Conservation (phyloP, 1,140 invertebrate genomes). For the Frieseomelitta varia region DNA sequence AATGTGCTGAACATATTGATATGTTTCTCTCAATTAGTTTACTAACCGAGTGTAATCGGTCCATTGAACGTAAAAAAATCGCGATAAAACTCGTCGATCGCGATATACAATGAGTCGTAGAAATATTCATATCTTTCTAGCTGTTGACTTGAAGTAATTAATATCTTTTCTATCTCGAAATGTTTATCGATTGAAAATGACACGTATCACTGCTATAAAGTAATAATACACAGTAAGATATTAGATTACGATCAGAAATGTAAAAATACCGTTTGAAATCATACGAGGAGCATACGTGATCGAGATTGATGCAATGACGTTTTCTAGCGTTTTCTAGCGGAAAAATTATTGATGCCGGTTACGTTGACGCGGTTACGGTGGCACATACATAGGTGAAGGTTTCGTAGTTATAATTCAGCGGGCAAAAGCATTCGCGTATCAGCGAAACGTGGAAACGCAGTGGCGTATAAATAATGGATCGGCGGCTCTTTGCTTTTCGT, state of each 20-base stretch:
- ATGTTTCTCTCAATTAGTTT: too few species aligned
- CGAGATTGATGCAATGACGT: slow-evolving; percentile 1
- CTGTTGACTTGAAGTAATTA: too few species aligned
- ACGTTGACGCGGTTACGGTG: not conserved
- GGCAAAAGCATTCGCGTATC: not conserved
- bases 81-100: too few species aligned
- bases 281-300: not conserved
- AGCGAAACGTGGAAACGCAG: not conserved
- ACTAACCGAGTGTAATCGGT: too few species aligned
- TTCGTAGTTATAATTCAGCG: not conserved
- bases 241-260: not conserved
- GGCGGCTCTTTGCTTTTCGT: not conserved
- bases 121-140: too few species aligned
- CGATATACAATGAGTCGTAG: too few species aligned
- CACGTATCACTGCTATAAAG: too few species aligned
- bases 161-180: too few species aligned
- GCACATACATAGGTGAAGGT: not conserved
- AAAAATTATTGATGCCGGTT: not conserved
- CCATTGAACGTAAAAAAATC: too few species aligned
- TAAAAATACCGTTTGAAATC: not conserved
- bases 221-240: not conserved
- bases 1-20: too few species aligned
- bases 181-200: too few species aligned
- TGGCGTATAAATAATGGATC: slow-evolving; percentile 21
- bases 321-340: not conserved